Base-by-base conservation (phyloP, 2,888 invertebrate species). In the Archaeoteleia sp. region DNA sequence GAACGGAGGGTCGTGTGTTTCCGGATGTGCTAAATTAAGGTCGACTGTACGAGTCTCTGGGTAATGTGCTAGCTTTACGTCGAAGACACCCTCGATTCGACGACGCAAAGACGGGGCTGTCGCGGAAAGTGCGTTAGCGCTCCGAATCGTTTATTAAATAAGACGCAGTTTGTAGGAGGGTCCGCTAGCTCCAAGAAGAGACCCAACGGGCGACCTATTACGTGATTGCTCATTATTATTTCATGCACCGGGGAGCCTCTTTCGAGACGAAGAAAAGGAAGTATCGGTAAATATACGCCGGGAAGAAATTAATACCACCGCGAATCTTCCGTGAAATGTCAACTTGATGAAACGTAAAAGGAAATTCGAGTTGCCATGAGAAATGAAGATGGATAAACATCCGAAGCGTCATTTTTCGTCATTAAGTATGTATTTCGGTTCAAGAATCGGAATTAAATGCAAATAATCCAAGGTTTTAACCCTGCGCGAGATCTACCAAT, bases 91-190 rank as follows among this genome's bases (percentile, higher is more conserved):
- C 48, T 39, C 46, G 32, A 32, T 57, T 48, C 48, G 42, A 49
- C 49, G 20, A 5, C 2, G 5, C 20, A 20, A 5, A 20, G 29
- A 42, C 43, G 35, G 32, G 37, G 20, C 20, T 17, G 40, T 46
- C 40, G 10, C 17, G 53, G 5, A 61, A 51, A 46, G 39, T 53
- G 53, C 45, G 51, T 61, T 46, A 61, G 46, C 45, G 53, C 53
- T 61, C 30, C 45, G 45, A 61, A 61, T 61, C 53, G 46, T 45
- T 53, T 61, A 61, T 61, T 60, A 60, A 51, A 60, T 51, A 60
- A 60, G 60, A 51, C 60, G 23, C n/a, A 49, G 51, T 49, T 60
- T 60, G 27, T 49, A 42, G 29, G 49, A 8, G 35, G 25, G 7
- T 13, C 14, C n/a, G 20, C n/a, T 14, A 15, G 51, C 27, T 17